phyloP scores from a whole-genome alignment of 2,888 invertebrate genomes.

The Tetragonula carbonaria region DNA sequence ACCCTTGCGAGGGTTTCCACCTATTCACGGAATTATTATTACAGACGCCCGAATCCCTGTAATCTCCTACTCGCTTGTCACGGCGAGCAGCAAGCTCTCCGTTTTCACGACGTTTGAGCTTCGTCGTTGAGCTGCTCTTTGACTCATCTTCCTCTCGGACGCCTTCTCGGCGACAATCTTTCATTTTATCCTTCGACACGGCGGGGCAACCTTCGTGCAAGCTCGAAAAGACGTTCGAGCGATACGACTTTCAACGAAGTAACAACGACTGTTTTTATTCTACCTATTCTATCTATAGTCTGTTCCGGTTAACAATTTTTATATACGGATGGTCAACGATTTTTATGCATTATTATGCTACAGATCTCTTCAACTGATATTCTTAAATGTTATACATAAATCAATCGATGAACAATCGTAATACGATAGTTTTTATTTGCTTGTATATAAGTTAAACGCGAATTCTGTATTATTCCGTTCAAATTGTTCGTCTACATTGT shows the following conservation, averaged over 20 bases:
- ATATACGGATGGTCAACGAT: constrained; percentile 7
- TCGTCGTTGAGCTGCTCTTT: background rate
- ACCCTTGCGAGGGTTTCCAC: constrained; percentile 2
- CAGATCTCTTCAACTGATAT: background rate
- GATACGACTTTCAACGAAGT: no score
- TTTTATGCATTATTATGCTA: background rate
- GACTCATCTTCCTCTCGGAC: background rate
- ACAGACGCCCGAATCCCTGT: constrained; percentile 4
- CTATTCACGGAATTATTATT: constrained; percentile 55
- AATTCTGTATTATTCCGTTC: background rate
- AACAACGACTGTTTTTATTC: no score
- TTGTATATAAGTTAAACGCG: background rate
- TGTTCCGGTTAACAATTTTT: constrained; percentile 8
- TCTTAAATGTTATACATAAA: background rate
- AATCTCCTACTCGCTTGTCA: constrained; percentile 28
- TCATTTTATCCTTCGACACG: no score
- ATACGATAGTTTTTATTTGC: background rate
- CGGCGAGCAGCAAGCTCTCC: background rate
- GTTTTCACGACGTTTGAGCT: background rate
- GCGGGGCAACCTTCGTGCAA: no score
- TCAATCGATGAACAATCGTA: background rate
- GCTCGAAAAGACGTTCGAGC: no score
- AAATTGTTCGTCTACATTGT: background rate
- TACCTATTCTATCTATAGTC: background rate
- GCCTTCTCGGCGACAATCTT: no score